Evolutionary conservation across 2,113 vertebrate genomes (phyloP), one percentile per base, ranked within the genome.

Genomic region (Parus major): DNA sequence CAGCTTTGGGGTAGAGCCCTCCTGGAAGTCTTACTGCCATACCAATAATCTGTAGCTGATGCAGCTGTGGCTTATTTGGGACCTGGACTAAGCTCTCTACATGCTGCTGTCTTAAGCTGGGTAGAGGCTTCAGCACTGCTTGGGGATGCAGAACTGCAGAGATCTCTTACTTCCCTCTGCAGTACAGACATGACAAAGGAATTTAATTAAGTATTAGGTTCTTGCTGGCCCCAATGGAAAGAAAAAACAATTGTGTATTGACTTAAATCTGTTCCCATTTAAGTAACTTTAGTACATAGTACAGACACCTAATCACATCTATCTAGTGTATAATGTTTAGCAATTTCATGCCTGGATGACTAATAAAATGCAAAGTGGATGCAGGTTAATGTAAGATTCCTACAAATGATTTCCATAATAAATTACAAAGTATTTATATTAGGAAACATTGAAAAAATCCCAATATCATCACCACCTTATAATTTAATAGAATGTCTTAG

Each of bases 301-400:
- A 81, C 29, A 70, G 80, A 77, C 52, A 55, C 33, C 33, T 52
- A 73, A 57, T 56, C 47, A 68, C 15, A 75, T 52, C 33, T 84
- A 63, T 41, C 56, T 71, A 68, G 47, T 41, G 36, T 78, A 39
- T 50, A 63, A 88, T 78, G 73, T 77, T 55, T 68, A 94, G 47
- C 44, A 86, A 86, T 94, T 95, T 88, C 68, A 75, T 75, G 72
- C 75, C 59, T 93, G 71, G 25, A 53, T 88, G 46, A 86, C 35
- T 66, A 86, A 72, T 23, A 91, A 88, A 94, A 92, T 46, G 72
- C 60, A 73, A 88, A 89, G 52, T 25, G n/a, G 56, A 71, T 81
- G 35, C 47, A 91, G 64, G 39, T 44, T 94, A 94, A 83, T 36
- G 15, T 78, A 72, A 70, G 16, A 70, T 83, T 93, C 82, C 52